Percentiles rank a stretch among this genome's conserved stretches.
Conservation (phyloP, 2,113 vertebrate species). For the Origma solitaria region DNA sequence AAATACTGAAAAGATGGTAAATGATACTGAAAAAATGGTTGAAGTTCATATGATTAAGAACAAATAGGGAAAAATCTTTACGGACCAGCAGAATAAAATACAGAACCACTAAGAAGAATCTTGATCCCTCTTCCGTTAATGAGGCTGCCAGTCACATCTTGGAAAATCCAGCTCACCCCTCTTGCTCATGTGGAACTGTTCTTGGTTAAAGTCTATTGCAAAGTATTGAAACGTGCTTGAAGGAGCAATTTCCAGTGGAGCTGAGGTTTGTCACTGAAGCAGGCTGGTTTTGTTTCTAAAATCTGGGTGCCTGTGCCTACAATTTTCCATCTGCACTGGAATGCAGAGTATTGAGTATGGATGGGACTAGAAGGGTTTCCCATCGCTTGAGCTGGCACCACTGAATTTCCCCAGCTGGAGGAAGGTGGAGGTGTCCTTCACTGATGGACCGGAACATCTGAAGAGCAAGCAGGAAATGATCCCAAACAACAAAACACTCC, state of each 20-base stretch:
- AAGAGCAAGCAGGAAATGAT: background rate
- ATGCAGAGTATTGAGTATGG: too few species aligned
- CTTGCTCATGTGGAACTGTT: background rate
- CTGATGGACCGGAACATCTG: background rate
- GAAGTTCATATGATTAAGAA: background rate
- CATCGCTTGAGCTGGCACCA: background rate
- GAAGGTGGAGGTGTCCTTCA: background rate
- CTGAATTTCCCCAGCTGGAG: rapidly evolving
- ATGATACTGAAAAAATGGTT: background rate
- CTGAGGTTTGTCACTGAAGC: background rate
- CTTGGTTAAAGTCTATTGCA: background rate
- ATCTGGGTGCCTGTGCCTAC: background rate
- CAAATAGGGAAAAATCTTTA: background rate
- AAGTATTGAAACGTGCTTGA: background rate
- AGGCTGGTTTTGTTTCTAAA: too few species aligned
- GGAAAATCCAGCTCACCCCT: background rate
- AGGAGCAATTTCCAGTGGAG: background rate
- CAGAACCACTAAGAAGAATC: background rate
- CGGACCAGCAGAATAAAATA: background rate
- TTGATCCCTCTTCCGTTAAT: background rate
- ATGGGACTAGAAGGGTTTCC: background rate
- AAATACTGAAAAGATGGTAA: background rate
- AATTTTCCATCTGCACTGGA: background rate
- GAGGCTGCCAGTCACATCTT: background rate
- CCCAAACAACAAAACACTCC: background rate